phyloP scores from a whole-genome alignment of 2,113 vertebrate species.

The Dipodomys stephensi region DNA sequence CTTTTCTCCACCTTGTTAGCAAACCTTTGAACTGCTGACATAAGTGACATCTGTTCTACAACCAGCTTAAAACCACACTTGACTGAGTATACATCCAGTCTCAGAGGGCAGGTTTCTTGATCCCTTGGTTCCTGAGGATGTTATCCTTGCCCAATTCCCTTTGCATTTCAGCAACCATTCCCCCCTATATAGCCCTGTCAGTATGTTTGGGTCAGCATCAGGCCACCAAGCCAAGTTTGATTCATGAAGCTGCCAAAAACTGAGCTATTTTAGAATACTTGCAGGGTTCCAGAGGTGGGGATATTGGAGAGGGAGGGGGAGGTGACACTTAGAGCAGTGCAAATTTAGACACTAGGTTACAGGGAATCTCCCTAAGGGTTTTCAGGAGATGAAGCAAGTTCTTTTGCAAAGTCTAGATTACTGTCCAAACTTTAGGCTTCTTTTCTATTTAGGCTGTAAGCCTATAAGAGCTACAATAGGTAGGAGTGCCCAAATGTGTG shows the following conservation, averaged over 20 bases:
- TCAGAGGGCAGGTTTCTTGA: neutral
- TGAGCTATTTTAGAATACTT: neutral
- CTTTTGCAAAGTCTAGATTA: neutral
- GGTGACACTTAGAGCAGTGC: neutral
- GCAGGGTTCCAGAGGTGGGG: neutral
- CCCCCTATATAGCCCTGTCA: neutral
- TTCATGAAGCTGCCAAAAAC: neutral
- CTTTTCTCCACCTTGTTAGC: neutral
- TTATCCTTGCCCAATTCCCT: neutral
- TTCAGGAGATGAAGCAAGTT: neutral
- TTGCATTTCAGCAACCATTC: neutral
- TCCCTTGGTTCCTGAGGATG: neutral
- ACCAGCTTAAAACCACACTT: neutral
- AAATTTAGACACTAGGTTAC: neutral
- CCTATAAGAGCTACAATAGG: neutral
- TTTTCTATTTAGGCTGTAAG: neutral
- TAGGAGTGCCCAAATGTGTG: neutral
- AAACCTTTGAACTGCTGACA: no score
- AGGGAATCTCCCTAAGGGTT: neutral
- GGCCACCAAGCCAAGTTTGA: neutral
- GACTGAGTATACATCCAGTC: neutral
- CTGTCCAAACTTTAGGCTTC: neutral
- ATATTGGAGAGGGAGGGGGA: neutral
- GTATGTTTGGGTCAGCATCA: neutral
- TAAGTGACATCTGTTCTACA: neutral